Conservation (phyloP, 2,797 vertebrate species). For the Cetoscarus ocellatus region DNA sequence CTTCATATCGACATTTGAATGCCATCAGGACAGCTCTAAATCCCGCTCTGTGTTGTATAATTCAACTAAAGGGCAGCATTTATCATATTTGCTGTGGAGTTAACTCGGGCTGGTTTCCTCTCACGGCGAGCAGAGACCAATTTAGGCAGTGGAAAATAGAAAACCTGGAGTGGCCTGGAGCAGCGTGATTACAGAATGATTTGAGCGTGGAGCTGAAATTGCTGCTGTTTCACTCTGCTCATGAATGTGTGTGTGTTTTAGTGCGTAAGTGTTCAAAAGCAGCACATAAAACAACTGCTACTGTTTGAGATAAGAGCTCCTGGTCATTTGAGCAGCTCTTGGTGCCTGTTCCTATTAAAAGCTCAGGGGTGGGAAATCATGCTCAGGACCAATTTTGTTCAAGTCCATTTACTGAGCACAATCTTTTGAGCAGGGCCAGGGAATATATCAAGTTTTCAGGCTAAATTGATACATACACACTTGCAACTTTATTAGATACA, state of each 20-base stretch:
- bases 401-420: slow-evolving; percentile 6
- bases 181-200: slow-evolving; percentile 68
- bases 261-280: slow-evolving; percentile 1
- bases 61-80: slow-evolving; percentile 48
- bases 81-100: slow-evolving; percentile 33
- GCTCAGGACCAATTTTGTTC: background rate
- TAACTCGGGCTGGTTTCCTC: slow-evolving; percentile 32
- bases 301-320: slow-evolving; percentile 35
- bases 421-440: background rate
- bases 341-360: slow-evolving; percentile 3
- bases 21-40: slow-evolving; percentile 1
- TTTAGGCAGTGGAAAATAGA: slow-evolving; percentile 53
- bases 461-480: no score
- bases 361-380: slow-evolving; percentile 9
- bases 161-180: slow-evolving; percentile 62
- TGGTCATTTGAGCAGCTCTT: slow-evolving; percentile 28
- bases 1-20: slow-evolving; percentile 6
- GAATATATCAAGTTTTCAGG: no score
- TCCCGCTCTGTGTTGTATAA: slow-evolving; percentile 37
- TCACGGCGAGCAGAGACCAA: slow-evolving; percentile 22
- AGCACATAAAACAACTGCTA: slow-evolving; percentile 44
- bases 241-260: slow-evolving; percentile 17
- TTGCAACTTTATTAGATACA: no score
- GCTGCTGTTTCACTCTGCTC: slow-evolving; percentile 38
- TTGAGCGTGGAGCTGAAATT: slow-evolving; percentile 60